Conservation (phyloP, 2,888 invertebrate species). For the Aporophyla nigra region DNA sequence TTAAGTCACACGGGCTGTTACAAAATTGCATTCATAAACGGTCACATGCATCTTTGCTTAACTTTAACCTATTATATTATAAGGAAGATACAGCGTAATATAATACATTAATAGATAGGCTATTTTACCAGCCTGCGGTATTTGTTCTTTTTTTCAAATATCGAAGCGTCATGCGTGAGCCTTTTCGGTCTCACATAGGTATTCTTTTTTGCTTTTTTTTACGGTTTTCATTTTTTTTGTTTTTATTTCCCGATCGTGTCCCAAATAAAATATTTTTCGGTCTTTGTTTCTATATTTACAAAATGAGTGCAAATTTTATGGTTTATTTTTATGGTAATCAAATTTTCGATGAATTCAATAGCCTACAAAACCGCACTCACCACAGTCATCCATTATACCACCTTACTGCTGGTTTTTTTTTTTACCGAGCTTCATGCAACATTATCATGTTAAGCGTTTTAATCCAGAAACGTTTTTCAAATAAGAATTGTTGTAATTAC, state of each 20-base stretch:
- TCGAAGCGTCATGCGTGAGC: too few species aligned
- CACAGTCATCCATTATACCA: neutral
- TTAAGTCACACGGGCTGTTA: constrained; percentile 43
- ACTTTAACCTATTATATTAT: neutral
- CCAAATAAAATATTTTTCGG: too few species aligned
- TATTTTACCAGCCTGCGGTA: too few species aligned
- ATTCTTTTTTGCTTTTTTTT: too few species aligned
- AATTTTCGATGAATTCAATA: neutral
- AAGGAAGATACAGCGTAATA: neutral
- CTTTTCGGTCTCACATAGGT: too few species aligned
- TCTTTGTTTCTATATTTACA: too few species aligned
- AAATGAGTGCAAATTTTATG: neutral
- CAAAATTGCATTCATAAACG: constrained; percentile 32
- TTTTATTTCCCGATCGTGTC: too few species aligned
- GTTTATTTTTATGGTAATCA: neutral
- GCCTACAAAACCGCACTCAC: too few species aligned
- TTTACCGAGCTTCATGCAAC: too few species aligned
- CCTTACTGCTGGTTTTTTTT: neutral
- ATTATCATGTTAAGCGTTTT: too few species aligned
- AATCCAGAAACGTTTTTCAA: neutral
- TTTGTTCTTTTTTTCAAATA: too few species aligned
- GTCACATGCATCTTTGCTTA: neutral
- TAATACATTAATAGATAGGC: neutral
- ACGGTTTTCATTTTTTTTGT: too few species aligned
- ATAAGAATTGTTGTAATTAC: neutral